These are phyloP conservation scores for Istiophorus platypterus DNA, from an alignment of 2,113 vertebrate species.

Conservation along the genomic window DNA sequence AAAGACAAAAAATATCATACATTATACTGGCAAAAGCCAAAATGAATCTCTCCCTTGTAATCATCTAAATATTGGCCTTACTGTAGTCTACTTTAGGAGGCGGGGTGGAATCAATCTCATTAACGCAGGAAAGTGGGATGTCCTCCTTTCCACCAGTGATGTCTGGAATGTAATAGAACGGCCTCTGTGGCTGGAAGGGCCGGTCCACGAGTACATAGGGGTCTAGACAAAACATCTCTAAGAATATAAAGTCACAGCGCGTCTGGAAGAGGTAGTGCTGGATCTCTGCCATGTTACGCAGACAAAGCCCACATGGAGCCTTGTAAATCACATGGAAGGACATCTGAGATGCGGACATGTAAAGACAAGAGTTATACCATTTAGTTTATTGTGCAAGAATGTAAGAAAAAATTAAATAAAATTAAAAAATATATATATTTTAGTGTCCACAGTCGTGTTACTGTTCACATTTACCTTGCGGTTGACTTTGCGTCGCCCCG, in stretches of 20 bases:
- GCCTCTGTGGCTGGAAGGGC: slow-evolving; percentile 94
- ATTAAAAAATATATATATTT: not conserved
- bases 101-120: slow-evolving; percentile 93
- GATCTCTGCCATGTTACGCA: slow-evolving; percentile 96
- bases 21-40: not conserved
- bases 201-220: slow-evolving; percentile 97
- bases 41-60: not conserved
- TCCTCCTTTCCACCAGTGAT: slow-evolving; percentile 94
- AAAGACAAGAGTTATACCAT: not conserved
- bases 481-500: slow-evolving; percentile 92
- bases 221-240: slow-evolving; percentile 99
- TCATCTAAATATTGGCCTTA: slow-evolving; percentile 67
- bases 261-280: slow-evolving; percentile 96
- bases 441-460: not conserved
- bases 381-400: not conserved
- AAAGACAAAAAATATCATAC: not conserved
- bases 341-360: slow-evolving; percentile 79
- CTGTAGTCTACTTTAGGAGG: slow-evolving; percentile 96
- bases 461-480: slow-evolving; percentile 85
- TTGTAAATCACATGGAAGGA: slow-evolving; percentile 98
- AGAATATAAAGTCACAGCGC: slow-evolving; percentile 92
- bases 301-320: slow-evolving; percentile 93
- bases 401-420: not conserved
- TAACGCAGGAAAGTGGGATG: slow-evolving; percentile 95
- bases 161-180: slow-evolving; percentile 94